Percentiles rank a stretch among this genome's conserved stretches.
phyloP scores from a whole-genome alignment of 1,140 invertebrate species.

The Zaprionus tsacasi region DNA sequence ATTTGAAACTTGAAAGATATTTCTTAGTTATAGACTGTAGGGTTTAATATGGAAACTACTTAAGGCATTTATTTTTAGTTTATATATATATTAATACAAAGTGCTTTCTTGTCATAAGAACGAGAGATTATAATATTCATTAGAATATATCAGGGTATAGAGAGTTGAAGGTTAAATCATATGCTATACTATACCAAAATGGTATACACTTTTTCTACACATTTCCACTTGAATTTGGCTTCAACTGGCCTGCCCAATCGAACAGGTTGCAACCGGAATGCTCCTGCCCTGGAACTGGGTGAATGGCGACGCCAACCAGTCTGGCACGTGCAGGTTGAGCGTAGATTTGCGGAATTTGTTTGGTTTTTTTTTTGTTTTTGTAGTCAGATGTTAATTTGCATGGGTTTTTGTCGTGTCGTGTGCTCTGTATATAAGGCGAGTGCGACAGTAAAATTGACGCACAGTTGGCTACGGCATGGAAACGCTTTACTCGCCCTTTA shows the following conservation, averaged over 20 bases:
- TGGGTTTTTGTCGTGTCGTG: not conserved
- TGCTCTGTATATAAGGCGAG: slow-evolving; percentile 49
- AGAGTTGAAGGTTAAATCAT: too few relatives aligned
- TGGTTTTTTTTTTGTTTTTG: slow-evolving; percentile 49
- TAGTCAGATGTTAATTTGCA: slow-evolving; percentile 29
- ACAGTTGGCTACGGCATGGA: slow-evolving; percentile 50
- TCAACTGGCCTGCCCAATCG: not conserved
- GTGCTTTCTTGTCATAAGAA: too few relatives aligned
- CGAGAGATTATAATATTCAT: too few relatives aligned
- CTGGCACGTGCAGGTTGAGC: slow-evolving; percentile 43
- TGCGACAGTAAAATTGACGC: slow-evolving; percentile 7
- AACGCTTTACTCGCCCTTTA: slow-evolving; percentile 58
- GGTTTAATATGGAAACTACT: too few relatives aligned
- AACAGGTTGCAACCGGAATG: slow-evolving; percentile 21
- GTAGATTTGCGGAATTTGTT: slow-evolving; percentile 35
- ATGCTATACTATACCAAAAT: too few relatives aligned
- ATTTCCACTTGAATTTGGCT: too few relatives aligned
- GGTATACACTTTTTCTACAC: too few relatives aligned
- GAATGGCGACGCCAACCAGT: slow-evolving; percentile 44
- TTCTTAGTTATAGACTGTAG: too few relatives aligned
- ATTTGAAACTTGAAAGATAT: not conserved
- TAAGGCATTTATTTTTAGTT: too few relatives aligned
- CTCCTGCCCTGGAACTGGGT: not conserved
- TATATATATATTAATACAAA: too few relatives aligned
- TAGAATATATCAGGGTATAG: too few relatives aligned